These are phyloP conservation scores for Centropristis striata DNA, from an alignment of 2,113 vertebrate genomes.

Conservation along the genomic window DNA sequence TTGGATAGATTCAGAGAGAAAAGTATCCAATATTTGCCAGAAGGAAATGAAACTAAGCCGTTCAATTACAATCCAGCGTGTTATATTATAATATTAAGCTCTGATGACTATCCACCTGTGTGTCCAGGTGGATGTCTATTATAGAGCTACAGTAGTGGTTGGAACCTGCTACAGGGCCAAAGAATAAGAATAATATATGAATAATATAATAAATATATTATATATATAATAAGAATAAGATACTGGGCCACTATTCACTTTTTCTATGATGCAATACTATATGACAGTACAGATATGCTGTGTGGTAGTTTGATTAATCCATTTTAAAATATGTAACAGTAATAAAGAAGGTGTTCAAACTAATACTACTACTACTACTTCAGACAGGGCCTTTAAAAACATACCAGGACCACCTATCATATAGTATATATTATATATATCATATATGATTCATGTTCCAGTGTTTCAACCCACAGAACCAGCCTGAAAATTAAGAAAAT, in stretches of 20 bases:
- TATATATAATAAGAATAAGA: not conserved
- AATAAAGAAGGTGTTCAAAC: not conserved
- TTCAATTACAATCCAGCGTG: not conserved
- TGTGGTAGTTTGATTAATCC: not conserved
- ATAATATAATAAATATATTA: too few relatives aligned
- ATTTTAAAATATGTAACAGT: not conserved
- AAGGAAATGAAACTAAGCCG: not conserved
- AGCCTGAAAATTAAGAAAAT: too few relatives aligned
- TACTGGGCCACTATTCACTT: not conserved
- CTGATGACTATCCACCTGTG: not conserved
- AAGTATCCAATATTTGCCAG: not conserved
- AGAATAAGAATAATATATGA: not conserved
- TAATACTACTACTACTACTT: not conserved
- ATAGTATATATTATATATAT: too few relatives aligned
- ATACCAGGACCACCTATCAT: not conserved
- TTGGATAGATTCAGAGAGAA: not conserved
- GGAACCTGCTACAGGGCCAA: not conserved
- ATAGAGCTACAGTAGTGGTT: not conserved
- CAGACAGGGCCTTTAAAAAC: not conserved
- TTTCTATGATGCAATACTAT: not conserved
- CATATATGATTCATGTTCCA: too few relatives aligned
- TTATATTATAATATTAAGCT: not conserved
- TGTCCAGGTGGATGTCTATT: conserved; percentile 7
- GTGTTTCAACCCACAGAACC: too few relatives aligned
- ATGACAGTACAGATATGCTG: not conserved